phyloP scores from a whole-genome alignment of 2,113 vertebrate genomes.

The Arothron firmamentum region DNA sequence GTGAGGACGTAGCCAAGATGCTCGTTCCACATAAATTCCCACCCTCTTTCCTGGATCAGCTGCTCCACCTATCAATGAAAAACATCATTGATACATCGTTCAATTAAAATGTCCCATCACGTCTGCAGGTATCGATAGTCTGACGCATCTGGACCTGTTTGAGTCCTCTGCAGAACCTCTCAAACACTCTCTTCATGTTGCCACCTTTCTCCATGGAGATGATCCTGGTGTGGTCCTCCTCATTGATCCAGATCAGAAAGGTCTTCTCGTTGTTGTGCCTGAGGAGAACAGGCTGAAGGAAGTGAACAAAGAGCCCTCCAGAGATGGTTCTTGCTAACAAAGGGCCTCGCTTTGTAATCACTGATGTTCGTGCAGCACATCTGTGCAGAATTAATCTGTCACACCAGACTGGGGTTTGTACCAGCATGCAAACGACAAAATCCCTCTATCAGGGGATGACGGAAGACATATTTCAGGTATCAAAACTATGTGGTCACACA shows the following conservation, averaged over 20 bases:
- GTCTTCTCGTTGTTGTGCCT: conserved; percentile 94
- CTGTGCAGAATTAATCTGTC: background rate
- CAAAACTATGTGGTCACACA: conserved; percentile 16
- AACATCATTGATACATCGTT: no score
- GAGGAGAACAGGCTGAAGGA: conserved; percentile 7
- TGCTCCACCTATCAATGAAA: conserved; percentile 78
- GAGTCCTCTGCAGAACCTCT: conserved; percentile 91
- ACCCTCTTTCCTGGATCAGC: conserved; percentile 88
- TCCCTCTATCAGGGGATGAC: background rate
- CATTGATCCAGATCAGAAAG: conserved; percentile 93
- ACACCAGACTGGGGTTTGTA: background rate
- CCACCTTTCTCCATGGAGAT: conserved; percentile 96
- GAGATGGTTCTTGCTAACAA: background rate
- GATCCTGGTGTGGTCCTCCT: conserved; percentile 92
- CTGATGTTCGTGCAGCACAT: conserved; percentile 7
- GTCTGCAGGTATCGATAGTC: background rate
- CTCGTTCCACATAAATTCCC: conserved; percentile 97
- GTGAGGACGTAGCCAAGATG: conserved; percentile 86
- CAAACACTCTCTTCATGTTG: conserved; percentile 94
- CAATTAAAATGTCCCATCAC: no score
- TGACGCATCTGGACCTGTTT: conserved; percentile 76
- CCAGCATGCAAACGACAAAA: no score
- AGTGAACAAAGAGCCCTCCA: conserved; percentile 12
- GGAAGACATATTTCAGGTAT: background rate
- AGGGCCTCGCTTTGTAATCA: conserved; percentile 1